These are phyloP conservation scores for Dryomyza anilis DNA, from an alignment of 2,888 invertebrate genomes.

Conservation along the genomic window DNA sequence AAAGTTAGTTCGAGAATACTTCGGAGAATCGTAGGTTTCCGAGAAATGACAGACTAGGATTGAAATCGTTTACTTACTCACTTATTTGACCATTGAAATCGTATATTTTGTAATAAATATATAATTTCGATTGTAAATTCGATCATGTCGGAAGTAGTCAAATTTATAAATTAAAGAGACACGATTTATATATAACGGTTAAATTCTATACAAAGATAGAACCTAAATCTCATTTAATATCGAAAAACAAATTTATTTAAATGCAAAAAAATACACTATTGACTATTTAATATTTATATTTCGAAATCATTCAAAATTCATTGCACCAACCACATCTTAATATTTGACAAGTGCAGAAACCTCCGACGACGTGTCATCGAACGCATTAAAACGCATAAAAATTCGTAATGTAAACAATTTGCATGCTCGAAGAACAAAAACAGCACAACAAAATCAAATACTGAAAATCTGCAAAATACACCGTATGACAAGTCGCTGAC, in stretches of 20 bases:
- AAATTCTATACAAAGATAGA: background rate
- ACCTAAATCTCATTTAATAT: background rate
- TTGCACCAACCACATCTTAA: background rate
- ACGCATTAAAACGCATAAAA: constrained; percentile 2
- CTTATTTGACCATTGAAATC: no score
- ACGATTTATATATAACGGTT: background rate
- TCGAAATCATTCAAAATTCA: background rate
- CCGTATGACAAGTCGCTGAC: constrained; percentile 21
- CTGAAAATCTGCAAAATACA: constrained; percentile 32
- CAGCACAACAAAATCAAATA: constrained; percentile 25
- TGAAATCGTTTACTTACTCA: no score
- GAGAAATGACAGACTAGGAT: no score
- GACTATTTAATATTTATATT: background rate
- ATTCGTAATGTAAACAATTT: background rate
- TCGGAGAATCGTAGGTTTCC: no score
- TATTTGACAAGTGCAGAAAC: background rate
- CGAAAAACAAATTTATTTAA: no score
- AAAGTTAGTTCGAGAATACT: no score
- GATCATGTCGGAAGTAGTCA: no score
- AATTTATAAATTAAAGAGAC: no score
- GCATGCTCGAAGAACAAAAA: background rate
- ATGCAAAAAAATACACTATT: background rate
- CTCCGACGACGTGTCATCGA: constrained; percentile 2
- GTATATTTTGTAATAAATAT: no score
- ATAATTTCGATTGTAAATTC: no score